phyloP scores from a whole-genome alignment of 92 coral and sea anemone species.

The Palythoa caribaeorum region DNA sequence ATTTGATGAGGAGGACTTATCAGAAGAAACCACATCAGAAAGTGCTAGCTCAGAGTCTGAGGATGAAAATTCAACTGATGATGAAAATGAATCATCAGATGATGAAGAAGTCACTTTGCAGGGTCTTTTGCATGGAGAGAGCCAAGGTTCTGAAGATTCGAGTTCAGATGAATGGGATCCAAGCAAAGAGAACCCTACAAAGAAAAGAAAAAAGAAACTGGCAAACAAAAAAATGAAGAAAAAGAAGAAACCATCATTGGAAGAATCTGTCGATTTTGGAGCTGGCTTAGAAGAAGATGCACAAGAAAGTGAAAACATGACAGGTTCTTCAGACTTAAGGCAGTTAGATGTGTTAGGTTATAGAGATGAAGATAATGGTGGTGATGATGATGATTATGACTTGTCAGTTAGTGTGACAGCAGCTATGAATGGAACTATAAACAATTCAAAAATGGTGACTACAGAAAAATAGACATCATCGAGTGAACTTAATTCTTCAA shows the following conservation, averaged over 20 bases:
- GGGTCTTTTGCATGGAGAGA: slow-evolving; percentile 63
- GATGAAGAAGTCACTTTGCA: slow-evolving; percentile 72
- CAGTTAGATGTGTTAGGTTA: neutral
- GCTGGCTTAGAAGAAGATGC: neutral
- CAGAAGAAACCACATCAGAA: slow-evolving; percentile 72
- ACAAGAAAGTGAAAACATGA: neutral
- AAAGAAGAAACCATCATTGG: neutral
- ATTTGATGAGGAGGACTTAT: slow-evolving; percentile 74
- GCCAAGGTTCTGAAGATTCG: slow-evolving; percentile 68
- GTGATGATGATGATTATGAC: slow-evolving; percentile 23
- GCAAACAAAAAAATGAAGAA: slow-evolving; percentile 57
- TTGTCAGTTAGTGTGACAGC: slow-evolving; percentile 13
- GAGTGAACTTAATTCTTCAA: neutral
- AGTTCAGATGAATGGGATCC: slow-evolving; percentile 95
- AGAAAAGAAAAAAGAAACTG: slow-evolving; percentile 63
- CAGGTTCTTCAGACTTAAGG: neutral
- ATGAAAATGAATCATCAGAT: slow-evolving; percentile 62
- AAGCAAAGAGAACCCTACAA: slow-evolving; percentile 76
- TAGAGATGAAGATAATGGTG: neutral
- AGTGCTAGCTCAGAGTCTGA: slow-evolving; percentile 56
- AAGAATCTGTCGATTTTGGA: neutral
- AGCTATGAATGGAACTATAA: slow-evolving; percentile 13
- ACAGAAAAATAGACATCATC: neutral
- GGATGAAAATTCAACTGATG: slow-evolving; percentile 59
- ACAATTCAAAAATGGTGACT: neutral